These are phyloP conservation scores for Leptinotarsa tumamoca DNA, from an alignment of 2,888 invertebrate genomes.

Conservation along the genomic window DNA sequence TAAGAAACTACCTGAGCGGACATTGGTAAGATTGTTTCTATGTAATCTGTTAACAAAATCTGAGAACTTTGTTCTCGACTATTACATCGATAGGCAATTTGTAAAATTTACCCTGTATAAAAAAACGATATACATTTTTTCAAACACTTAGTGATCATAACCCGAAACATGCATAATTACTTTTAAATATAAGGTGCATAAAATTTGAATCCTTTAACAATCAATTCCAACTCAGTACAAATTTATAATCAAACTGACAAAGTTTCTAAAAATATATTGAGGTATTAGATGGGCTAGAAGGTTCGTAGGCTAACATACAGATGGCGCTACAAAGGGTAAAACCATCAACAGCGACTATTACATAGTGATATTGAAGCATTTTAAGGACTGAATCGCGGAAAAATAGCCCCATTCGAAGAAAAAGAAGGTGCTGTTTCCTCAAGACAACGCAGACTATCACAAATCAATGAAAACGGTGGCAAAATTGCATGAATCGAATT, in stretches of 20 bases:
- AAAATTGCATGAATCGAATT: too few species aligned
- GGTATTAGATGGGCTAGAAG: too few species aligned
- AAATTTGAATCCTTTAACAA: conserved; percentile 24
- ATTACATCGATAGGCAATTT: background rate
- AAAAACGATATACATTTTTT: conserved; percentile 2
- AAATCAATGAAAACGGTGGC: too few species aligned
- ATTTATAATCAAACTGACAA: background rate
- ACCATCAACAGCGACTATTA: too few species aligned
- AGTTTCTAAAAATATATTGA: background rate
- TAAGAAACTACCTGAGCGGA: conserved; percentile 18
- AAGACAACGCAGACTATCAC: too few species aligned
- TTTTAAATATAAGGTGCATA: conserved; percentile 9
- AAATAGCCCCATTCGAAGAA: too few species aligned
- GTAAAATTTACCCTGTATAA: conserved; percentile 21
- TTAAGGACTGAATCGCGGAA: too few species aligned
- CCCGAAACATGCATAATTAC: conserved; percentile 1
- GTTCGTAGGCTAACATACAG: too few species aligned
- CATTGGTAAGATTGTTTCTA: conserved; percentile 4
- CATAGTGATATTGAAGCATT: too few species aligned
- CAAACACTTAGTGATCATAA: conserved; percentile 22
- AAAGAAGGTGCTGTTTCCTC: too few species aligned
- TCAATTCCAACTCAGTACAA: conserved; percentile 26
- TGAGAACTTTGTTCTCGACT: background rate
- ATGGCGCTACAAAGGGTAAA: too few species aligned
- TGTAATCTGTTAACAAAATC: background rate